Conservation (phyloP, 35 echinoderm and acorn worm species). For the Holothuria glaberrima region DNA sequence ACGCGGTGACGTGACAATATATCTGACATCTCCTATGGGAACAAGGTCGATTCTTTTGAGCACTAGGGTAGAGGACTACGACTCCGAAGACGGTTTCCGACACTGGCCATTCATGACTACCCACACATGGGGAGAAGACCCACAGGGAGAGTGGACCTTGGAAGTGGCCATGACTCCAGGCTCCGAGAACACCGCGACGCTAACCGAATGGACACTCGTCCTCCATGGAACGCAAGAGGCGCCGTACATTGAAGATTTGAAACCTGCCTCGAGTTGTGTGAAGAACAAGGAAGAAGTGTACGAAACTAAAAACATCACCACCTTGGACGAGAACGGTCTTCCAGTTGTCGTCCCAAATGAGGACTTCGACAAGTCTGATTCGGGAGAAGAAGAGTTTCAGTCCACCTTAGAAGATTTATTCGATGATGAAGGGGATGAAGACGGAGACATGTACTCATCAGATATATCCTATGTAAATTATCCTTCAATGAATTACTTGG, state of each 20-base stretch:
- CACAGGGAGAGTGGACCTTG: slow-evolving; percentile 87
- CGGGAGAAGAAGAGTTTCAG: neutral
- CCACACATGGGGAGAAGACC: slow-evolving; percentile 97
- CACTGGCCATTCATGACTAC: slow-evolving; percentile 99
- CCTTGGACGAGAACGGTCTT: slow-evolving; percentile 47
- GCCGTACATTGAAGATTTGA: slow-evolving; percentile 89
- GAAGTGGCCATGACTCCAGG: slow-evolving; percentile 83
- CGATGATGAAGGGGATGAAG: neutral
- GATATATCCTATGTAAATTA: no score
- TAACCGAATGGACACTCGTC: slow-evolving; percentile 91
- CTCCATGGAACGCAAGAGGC: slow-evolving; percentile 89
- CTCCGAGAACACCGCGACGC: slow-evolving; percentile 63
- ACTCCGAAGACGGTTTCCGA: slow-evolving; percentile 86
- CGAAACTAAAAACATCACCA: slow-evolving; percentile 54
- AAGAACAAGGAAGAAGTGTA: slow-evolving; percentile 50
- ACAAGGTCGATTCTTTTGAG: slow-evolving; percentile 89
- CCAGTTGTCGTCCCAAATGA: slow-evolving; percentile 40
- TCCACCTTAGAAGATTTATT: no score
- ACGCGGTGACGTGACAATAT: slow-evolving; percentile 88
- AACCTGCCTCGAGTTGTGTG: slow-evolving; percentile 66
- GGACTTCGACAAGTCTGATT: slow-evolving; percentile 35
- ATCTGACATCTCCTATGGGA: slow-evolving; percentile 95
- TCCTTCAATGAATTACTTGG: no score
- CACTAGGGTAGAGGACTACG: slow-evolving; percentile 77
- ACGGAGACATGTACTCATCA: neutral